These are phyloP conservation scores for Scomber scombrus DNA, from an alignment of 2,113 vertebrate species.

Conservation along the genomic window DNA sequence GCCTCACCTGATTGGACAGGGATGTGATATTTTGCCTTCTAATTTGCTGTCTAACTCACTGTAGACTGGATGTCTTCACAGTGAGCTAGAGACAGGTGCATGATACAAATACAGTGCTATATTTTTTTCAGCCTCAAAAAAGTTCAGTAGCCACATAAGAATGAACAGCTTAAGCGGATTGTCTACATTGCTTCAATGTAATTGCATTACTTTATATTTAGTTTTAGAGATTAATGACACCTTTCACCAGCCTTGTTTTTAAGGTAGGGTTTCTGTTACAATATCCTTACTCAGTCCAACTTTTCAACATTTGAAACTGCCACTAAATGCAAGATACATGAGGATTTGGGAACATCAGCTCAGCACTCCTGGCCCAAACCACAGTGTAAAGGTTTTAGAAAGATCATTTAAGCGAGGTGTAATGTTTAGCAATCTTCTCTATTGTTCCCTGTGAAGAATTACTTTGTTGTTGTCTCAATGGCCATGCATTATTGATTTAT, in stretches of 20 bases:
- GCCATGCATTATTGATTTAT: conserved; percentile 82
- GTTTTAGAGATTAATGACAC: conserved; percentile 8
- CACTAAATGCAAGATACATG: conserved; percentile 42
- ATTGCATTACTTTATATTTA: not conserved
- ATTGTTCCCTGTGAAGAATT: conserved; percentile 69
- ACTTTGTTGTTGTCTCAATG: conserved; percentile 72
- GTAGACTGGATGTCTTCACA: not conserved
- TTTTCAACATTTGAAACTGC: conserved; percentile 39
- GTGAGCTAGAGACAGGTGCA: not conserved
- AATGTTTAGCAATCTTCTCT: conserved; percentile 62
- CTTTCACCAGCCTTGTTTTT: not conserved
- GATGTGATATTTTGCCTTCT: not conserved
- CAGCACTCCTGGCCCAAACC: not conserved
- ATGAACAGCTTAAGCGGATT: not conserved
- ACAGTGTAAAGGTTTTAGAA: conserved; percentile 43
- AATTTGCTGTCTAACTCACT: not conserved
- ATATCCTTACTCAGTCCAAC: conserved; percentile 1
- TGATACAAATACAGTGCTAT: not conserved
- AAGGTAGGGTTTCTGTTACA: conserved; percentile 2
- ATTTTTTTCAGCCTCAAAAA: not conserved
- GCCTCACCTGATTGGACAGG: not conserved
- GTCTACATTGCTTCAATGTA: not conserved
- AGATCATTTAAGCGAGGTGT: conserved; percentile 71
- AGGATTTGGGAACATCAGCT: conserved; percentile 32
- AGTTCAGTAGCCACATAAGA: not conserved